A percentile compares a stretch with the other conserved stretches of the same genome.
phyloP scores from a whole-genome alignment of 1,140 invertebrate genomes.

The Acromyrmex echinatior region DNA sequence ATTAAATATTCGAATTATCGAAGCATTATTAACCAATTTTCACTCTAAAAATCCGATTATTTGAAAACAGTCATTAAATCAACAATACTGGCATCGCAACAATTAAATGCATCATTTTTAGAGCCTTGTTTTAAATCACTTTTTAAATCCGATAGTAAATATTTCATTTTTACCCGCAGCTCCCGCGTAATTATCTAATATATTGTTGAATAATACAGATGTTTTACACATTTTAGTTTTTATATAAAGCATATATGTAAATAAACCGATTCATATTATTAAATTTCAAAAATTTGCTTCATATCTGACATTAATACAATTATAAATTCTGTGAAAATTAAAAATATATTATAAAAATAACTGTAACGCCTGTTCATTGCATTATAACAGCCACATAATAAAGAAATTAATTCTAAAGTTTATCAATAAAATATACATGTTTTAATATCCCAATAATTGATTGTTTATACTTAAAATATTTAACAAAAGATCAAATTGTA shows the following conservation, averaged over 20 bases:
- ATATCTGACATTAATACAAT: neutral
- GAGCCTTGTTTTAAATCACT: slow-evolving; percentile 18
- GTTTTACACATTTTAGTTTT: slow-evolving; percentile 16
- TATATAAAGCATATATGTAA: neutral
- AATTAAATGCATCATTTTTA: slow-evolving; percentile 41
- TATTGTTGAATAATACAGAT: slow-evolving; percentile 38
- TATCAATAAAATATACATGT: neutral
- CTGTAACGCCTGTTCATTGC: neutral
- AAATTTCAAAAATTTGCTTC: neutral
- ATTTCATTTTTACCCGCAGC: slow-evolving; percentile 18
- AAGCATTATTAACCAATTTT: slow-evolving; percentile 33
- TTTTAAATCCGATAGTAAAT: slow-evolving; percentile 51
- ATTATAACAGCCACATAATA: neutral
- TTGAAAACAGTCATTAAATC: slow-evolving; percentile 26
- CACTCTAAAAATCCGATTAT: slow-evolving; percentile 40
- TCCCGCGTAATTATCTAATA: slow-evolving; percentile 25
- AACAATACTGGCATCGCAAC: neutral
- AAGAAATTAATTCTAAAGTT: slow-evolving; percentile 5
- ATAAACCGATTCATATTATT: slow-evolving; percentile 21
- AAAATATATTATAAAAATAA: neutral
- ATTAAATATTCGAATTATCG: neutral
- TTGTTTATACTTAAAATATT: neutral
- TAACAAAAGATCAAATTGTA: neutral
- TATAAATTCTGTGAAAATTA: neutral
- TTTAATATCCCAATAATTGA: neutral